Conservation (phyloP, 2,113 vertebrate genomes). For the Cyanistes caeruleus region DNA sequence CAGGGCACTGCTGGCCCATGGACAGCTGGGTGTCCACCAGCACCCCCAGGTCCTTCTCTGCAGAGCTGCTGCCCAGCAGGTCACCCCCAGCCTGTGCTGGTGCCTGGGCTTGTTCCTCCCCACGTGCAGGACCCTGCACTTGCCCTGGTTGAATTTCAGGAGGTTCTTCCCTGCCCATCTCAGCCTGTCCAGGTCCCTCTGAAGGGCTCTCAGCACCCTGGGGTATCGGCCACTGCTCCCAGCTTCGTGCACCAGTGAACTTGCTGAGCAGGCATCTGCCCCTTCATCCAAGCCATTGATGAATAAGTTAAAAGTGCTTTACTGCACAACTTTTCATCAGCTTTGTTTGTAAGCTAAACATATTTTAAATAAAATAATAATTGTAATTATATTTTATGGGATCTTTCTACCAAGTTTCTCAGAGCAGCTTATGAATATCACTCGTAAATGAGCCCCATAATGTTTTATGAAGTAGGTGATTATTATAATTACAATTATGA, state of each 20-base stretch:
- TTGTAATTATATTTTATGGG: slow-evolving; percentile 38
- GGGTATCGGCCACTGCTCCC: not conserved
- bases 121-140: not conserved
- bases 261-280: not conserved
- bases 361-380: slow-evolving; percentile 38
- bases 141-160: not conserved
- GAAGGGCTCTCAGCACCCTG: not conserved
- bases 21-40: not conserved
- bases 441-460: slow-evolving; percentile 47
- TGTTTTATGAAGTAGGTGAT: slow-evolving; percentile 7
- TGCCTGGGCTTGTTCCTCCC: not conserved
- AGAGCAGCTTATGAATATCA: slow-evolving; percentile 44
- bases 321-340: not conserved
- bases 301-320: not conserved
- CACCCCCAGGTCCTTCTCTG: not conserved
- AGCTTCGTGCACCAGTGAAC: not conserved
- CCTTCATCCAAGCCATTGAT: not conserved
- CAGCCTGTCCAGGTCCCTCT: not conserved
- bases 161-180: not conserved
- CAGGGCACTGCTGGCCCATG: not conserved
- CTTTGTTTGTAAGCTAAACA: not conserved
- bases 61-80: not conserved
- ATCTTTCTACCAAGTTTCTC: slow-evolving; percentile 25
- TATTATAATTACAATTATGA: slow-evolving; percentile 53
- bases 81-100: not conserved